These are phyloP conservation scores for Eulithis testata DNA, from an alignment of 2,888 invertebrate species.

Conservation along the genomic window DNA sequence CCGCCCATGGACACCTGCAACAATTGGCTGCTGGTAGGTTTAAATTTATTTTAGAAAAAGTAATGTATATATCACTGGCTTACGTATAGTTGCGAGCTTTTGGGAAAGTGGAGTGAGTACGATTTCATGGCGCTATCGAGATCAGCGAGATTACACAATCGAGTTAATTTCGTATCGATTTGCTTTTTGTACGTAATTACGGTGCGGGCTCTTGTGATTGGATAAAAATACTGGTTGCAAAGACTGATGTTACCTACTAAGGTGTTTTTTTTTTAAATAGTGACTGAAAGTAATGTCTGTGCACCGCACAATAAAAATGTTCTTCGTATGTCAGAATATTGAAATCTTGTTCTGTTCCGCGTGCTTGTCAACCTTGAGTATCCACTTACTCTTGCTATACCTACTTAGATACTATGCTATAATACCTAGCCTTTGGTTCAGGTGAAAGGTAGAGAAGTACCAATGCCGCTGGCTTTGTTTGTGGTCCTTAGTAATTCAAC, in stretches of 20 bases:
- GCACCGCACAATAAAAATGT: no score
- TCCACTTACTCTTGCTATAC: neutral
- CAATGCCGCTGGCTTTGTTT: conserved; percentile 26
- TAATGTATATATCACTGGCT: neutral
- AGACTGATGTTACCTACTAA: no score
- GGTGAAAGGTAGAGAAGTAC: conserved; percentile 9
- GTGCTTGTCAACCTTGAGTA: conserved; percentile 36
- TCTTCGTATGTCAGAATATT: no score
- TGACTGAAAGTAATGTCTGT: no score
- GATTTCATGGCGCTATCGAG: conserved; percentile 52
- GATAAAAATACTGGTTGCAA: no score
- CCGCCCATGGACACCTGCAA: no score
- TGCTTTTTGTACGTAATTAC: neutral
- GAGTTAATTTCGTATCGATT: conserved; percentile 33
- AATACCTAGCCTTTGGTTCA: neutral
- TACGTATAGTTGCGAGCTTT: conserved; percentile 36
- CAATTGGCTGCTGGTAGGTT: no score
- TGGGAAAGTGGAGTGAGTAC: conserved; percentile 67
- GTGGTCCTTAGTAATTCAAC: conserved; percentile 25
- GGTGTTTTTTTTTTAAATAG: no score
- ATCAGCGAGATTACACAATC: conserved; percentile 50
- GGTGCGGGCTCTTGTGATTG: no score
- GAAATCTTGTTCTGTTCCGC: conserved; percentile 28
- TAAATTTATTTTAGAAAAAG: no score
- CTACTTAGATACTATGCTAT: no score